Base-by-base conservation (phyloP, 2,888 invertebrate species). In the Synanthedon andrenaeformis region DNA sequence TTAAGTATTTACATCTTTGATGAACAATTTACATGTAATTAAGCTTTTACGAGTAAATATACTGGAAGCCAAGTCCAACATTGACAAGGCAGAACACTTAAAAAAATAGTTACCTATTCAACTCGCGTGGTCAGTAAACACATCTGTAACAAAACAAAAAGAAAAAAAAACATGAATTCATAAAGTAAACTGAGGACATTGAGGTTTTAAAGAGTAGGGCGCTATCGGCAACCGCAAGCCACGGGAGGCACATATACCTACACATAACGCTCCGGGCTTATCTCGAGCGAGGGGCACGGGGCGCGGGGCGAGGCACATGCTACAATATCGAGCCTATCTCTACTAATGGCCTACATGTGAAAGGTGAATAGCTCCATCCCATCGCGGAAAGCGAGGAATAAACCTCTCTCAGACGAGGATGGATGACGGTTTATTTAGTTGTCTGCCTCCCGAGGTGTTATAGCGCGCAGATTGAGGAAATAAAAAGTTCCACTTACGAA, bases 341-440 rank as follows among this genome's bases (percentile, higher is more conserved):
- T 77, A 75, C 81, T 85, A 85, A 83, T 79, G 79, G 77, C 75
- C 76, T 78, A 79, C 76, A 84, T 79, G 76, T 76, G 79, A 81
- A 82, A 82, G 81, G 82, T 79, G 79, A 83, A 84, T 77, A 72
- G 76, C 76, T 77, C 69, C 69, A 74, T 78, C 69, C 65, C 66
- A 71, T 70, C 64, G 67, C 65, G 67, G 63, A 71, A 72, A 73
- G 51, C 54, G 72, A 62, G 49, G 71, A 69, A 72, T 72, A 76
- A 75, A 72, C 65, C 65, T 67, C 69, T 67, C 63, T 17, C 51
- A 56, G 56, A 69, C 66, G 64, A 66, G 68, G 70, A 75, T 72
- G 66, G 65, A 74, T 74, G 69, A 64, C 62, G 65, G 65, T 70
- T 70, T 75, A 74, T 72, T 67, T 65, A 64, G 63, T 68, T 70